Base-by-base conservation (phyloP, 2,888 invertebrate species). In the Hoplodrina blanda region DNA sequence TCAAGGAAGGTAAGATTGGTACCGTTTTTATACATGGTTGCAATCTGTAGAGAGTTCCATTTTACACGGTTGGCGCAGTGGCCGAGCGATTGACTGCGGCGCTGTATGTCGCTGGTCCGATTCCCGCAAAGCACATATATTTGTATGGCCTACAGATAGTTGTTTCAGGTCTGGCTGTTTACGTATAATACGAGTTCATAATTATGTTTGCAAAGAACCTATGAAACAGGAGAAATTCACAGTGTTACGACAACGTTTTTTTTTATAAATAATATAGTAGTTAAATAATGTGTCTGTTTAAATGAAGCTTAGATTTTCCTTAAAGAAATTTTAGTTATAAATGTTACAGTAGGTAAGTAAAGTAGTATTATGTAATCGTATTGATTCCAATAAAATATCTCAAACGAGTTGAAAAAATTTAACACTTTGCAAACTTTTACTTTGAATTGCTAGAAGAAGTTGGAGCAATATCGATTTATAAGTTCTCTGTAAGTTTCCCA, bases 341-440 rank as follows among this genome's bases (percentile, higher is more conserved):
- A 41, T 41, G 13, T 13, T 13, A 41, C 13, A 13, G 10, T 3
- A 41, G 41, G 13, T 13, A 13, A 13, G 13, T 13, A 13, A 41
- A 13, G 13, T 41, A 41, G 11, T 41, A 41, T 4, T 41, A 41
- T 37, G 13, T 25, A 17, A 19, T 37, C 13, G 1, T 37, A 73
- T 62, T 52, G 33, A 30, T 33, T 74, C 37, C 8, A 17, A 15
- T 53, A 64, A 37, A 46, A 54, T 13, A 25, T 15, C 0, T 25
- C 3, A 57, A 30, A 57, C 13, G 4, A 55, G 5, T 54, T 25
- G 2, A 4, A 41, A 19, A 66, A 13, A 5, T 19, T 25, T 15
- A 20, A 25, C 15, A 17, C 13, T 19, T 46, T 44, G 46, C 1
- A 3, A 17, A 17, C 46, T 46, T 46, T 46, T 17, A 15, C 46